Conservation (phyloP, 2,797 vertebrate genomes). For the Oreonectes daqikongensis region DNA sequence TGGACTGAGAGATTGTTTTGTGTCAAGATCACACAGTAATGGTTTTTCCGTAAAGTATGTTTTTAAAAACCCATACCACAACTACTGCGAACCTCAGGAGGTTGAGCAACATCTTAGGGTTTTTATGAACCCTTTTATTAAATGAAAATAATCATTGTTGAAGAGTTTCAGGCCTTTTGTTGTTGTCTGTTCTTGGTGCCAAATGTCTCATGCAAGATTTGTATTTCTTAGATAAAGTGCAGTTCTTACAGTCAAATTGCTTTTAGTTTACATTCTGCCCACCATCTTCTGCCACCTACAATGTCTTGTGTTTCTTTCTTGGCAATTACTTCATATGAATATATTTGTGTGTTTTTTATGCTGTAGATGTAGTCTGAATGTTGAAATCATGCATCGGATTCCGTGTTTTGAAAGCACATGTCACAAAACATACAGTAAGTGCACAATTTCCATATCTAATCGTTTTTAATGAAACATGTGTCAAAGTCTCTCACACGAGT, state of each 20-base stretch:
- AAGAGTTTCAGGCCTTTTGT: not conserved
- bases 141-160: too few relatives aligned
- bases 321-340: slow-evolving; percentile 30
- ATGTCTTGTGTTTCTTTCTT: slow-evolving; percentile 23
- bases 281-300: slow-evolving; percentile 17
- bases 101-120: too few relatives aligned
- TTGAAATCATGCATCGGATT: not conserved
- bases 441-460: not conserved
- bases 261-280: slow-evolving; percentile 18
- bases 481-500: slow-evolving; percentile 10
- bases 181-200: slow-evolving; percentile 7
- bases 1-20: too few relatives aligned
- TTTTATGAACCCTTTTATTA: too few relatives aligned
- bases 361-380: not conserved
- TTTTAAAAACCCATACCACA: too few relatives aligned
- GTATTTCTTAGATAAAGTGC: slow-evolving; percentile 10
- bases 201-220: slow-evolving; percentile 13
- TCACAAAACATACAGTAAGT: not conserved
- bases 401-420: not conserved
- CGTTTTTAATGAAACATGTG: not conserved
- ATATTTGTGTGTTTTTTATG: slow-evolving; percentile 19
- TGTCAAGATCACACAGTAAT: too few relatives aligned
- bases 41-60: too few relatives aligned
- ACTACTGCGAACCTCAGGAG: too few relatives aligned
- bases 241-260: slow-evolving; percentile 16